A percentile compares a stretch with the other conserved stretches of the same genome.
phyloP scores from a whole-genome alignment of 1,140 invertebrate genomes.

The Dreissena rostriformis region DNA sequence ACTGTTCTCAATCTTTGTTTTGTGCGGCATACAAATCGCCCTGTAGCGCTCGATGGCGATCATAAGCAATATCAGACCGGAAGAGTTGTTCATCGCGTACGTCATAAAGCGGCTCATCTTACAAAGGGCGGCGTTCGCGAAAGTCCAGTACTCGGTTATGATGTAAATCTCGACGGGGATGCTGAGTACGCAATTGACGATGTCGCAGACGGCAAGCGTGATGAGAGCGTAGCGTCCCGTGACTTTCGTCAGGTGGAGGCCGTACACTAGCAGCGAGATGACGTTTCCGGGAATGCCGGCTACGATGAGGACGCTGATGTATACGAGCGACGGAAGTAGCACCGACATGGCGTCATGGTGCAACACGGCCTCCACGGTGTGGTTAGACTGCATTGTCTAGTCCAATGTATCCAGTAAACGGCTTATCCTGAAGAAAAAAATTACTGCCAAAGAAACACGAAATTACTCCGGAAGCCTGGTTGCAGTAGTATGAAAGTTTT shows the following conservation, averaged over 20 bases:
- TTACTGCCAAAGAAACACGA: no score
- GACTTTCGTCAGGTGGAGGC: slow-evolving; percentile 30
- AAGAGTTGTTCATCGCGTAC: slow-evolving; percentile 53
- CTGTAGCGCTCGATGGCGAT: slow-evolving; percentile 48
- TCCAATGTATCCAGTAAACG: no score
- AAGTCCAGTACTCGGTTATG: slow-evolving; percentile 40
- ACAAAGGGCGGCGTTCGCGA: slow-evolving; percentile 26
- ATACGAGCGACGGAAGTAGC: slow-evolving; percentile 33
- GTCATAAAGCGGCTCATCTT: slow-evolving; percentile 46
- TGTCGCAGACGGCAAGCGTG: slow-evolving; percentile 33
- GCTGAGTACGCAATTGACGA: slow-evolving; percentile 46
- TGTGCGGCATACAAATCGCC: slow-evolving; percentile 41
- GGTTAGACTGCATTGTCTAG: no score
- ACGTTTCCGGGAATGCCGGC: slow-evolving; percentile 46
- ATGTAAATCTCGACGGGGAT: slow-evolving; percentile 47
- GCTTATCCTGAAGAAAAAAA: no score
- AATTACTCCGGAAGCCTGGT: no score
- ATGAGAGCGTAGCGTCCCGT: slow-evolving; percentile 44
- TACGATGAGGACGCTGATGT: slow-evolving; percentile 16
- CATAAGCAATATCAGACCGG: slow-evolving; percentile 34
- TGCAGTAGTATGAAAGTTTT: no score
- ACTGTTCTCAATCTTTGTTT: slow-evolving; percentile 32
- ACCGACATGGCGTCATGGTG: background rate
- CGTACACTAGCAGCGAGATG: slow-evolving; percentile 37
- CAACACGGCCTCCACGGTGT: background rate